These are phyloP conservation scores for Pandemis heparana DNA, from an alignment of 2,888 invertebrate genomes.

Conservation along the genomic window DNA sequence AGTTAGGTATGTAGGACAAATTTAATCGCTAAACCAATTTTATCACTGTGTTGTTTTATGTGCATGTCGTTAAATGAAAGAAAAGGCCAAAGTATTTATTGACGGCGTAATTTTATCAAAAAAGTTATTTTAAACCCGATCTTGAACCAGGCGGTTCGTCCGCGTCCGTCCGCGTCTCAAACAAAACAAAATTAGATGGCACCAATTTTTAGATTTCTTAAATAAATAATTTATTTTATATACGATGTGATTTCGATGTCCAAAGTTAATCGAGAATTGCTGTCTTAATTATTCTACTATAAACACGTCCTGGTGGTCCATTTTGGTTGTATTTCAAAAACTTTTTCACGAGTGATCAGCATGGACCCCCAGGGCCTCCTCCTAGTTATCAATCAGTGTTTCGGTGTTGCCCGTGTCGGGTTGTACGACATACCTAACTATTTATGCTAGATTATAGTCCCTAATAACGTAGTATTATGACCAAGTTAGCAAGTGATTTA, in stretches of 20 bases:
- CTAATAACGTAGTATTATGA: conserved; percentile 77
- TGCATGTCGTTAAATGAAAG: not conserved
- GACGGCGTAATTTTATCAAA: not conserved
- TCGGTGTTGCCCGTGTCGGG: conserved; percentile 35
- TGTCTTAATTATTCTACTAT: conserved; percentile 64
- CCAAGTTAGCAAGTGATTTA: conserved; percentile 77
- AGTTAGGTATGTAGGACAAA: conserved; percentile 17
- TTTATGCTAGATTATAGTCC: conserved; percentile 75
- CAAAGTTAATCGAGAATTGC: conserved; percentile 71
- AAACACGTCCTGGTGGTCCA: conserved; percentile 19
- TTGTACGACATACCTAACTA: conserved; percentile 55
- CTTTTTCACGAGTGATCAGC: not conserved
- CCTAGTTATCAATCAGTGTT: conserved; percentile 39
- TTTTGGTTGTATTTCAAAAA: conserved; percentile 18
- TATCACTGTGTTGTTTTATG: conserved; percentile 1
- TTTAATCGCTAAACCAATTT: conserved; percentile 15
- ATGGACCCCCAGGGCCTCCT: conserved; percentile 21
- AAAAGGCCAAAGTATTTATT: conserved; percentile 2
- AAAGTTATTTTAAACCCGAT: not conserved
- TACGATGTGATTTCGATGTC: conserved; percentile 71
- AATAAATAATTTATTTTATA: conserved; percentile 56
- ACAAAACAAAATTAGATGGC: conserved; percentile 46
- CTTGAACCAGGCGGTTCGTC: conserved; percentile 5
- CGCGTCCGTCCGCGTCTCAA: conserved; percentile 18
- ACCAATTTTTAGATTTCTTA: conserved; percentile 54